These are phyloP conservation scores for Contarinia nasturtii DNA, from an alignment of 1,140 invertebrate species.

Conservation along the genomic window DNA sequence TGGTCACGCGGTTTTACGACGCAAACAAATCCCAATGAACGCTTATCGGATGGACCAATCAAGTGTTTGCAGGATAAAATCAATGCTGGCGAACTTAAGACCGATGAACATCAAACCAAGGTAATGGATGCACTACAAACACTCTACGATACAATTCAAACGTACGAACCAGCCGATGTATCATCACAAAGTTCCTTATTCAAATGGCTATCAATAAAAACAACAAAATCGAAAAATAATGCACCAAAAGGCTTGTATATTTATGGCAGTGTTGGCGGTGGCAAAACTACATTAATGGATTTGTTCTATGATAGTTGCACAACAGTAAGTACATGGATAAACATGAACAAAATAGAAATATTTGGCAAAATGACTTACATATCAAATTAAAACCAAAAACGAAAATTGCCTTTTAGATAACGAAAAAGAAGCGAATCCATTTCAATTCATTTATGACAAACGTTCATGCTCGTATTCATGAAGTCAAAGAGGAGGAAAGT, in stretches of 20 bases:
- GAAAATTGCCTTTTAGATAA: slow-evolving; percentile 24
- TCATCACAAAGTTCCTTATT: slow-evolving; percentile 18
- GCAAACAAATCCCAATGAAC: too few species aligned
- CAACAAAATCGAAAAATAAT: slow-evolving; percentile 12
- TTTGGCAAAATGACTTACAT: neutral
- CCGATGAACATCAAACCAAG: slow-evolving; percentile 50
- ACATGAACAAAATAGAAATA: neutral
- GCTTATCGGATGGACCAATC: too few species aligned
- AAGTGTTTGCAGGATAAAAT: slow-evolving; percentile 29
- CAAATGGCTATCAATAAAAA: slow-evolving; percentile 23
- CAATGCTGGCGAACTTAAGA: slow-evolving; percentile 32
- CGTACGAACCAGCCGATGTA: slow-evolving; percentile 31
- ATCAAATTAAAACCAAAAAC: neutral
- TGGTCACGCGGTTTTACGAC: too few species aligned
- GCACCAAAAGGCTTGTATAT: slow-evolving; percentile 62
- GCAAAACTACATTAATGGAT: slow-evolving; percentile 99
- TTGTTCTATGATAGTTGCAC: slow-evolving; percentile 72
- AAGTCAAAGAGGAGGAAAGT: slow-evolving; percentile 49
- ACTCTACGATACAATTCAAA: slow-evolving; percentile 41
- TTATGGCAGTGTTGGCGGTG: slow-evolving; percentile 74
- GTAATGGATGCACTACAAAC: slow-evolving; percentile 46
- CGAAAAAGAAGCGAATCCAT: slow-evolving; percentile 69
- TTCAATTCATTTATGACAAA: slow-evolving; percentile 97
- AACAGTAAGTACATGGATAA: slow-evolving; percentile 25
- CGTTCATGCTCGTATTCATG: slow-evolving; percentile 75